Percentiles rank a stretch among this genome's conserved stretches.
phyloP scores from a whole-genome alignment of 2,797 vertebrate species.

The Ctenochaetus hawaiiensis region DNA sequence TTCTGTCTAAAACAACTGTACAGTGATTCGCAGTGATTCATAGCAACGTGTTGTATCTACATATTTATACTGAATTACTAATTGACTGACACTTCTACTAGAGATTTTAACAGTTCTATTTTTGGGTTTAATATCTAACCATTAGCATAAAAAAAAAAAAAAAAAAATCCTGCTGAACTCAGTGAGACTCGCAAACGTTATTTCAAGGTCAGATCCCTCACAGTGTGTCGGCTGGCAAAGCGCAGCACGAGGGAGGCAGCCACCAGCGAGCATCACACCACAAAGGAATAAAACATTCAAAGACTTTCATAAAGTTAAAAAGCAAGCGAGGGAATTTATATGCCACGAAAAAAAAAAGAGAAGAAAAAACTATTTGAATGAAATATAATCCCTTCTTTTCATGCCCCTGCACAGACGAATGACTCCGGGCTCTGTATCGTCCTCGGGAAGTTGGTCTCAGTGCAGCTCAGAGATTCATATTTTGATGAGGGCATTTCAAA shows the following conservation, averaged over 20 bases:
- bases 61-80: no score
- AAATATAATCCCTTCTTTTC: conserved; percentile 79
- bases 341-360: conserved; percentile 22
- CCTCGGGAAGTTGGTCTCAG: conserved; percentile 59
- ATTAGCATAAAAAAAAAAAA: background rate
- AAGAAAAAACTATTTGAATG: conserved; percentile 56
- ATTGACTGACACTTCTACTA: no score
- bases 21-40: background rate
- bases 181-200: background rate
- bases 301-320: conserved; percentile 72
- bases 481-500: conserved; percentile 77
- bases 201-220: conserved; percentile 71
- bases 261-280: conserved; percentile 65
- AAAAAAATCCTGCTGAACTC: conserved; percentile 13
- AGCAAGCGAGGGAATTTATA: conserved; percentile 66
- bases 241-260: conserved; percentile 53
- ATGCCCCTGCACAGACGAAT: conserved; percentile 70
- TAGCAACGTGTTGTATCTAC: background rate
- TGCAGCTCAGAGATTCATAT: conserved; percentile 72
- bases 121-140: conserved; percentile 4
- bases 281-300: conserved; percentile 76
- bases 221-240: conserved; percentile 45
- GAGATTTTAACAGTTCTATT: background rate
- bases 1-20: background rate
- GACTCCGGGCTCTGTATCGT: conserved; percentile 63